These are phyloP conservation scores for Hemibagrus wyckioides DNA, from an alignment of 2,113 vertebrate genomes.

Conservation along the genomic window DNA sequence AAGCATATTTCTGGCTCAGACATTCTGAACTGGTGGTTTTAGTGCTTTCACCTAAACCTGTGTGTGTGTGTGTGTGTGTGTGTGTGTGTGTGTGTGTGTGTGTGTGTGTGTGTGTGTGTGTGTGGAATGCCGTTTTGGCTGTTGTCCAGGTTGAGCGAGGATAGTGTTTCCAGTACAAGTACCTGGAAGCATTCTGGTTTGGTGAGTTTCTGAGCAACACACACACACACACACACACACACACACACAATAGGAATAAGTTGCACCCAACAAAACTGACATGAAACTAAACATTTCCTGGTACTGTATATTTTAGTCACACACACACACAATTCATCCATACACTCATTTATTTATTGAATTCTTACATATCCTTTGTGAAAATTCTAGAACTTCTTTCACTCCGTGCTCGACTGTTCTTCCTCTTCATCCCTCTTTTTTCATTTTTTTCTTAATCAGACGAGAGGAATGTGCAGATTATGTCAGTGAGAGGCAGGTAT, in stretches of 20 bases:
- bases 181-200: conserved; percentile 54
- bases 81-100: conserved; percentile 43
- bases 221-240: conserved; percentile 40
- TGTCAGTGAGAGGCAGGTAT: conserved; percentile 60
- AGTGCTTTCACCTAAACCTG: not conserved
- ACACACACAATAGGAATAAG: conserved; percentile 49
- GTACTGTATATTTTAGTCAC: conserved; percentile 21
- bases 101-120: conserved; percentile 50
- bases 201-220: conserved; percentile 52
- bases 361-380: not conserved
- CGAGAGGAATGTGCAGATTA: conserved; percentile 55
- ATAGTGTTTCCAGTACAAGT: conserved; percentile 56
- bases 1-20: not conserved
- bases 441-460: conserved; percentile 23
- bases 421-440: conserved; percentile 17
- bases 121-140: conserved; percentile 81
- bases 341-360: not conserved
- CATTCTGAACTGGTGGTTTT: not conserved
- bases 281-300: conserved; percentile 55
- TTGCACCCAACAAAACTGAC: conserved; percentile 46
- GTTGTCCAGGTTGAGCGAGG: conserved; percentile 64
- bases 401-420: not conserved
- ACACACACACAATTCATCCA: not conserved
- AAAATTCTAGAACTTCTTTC: not conserved
- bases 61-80: conserved; percentile 19